Evolutionary conservation across 2,797 vertebrate species (phyloP).

Genomic region (Chaetodon trifasciatus): DNA sequence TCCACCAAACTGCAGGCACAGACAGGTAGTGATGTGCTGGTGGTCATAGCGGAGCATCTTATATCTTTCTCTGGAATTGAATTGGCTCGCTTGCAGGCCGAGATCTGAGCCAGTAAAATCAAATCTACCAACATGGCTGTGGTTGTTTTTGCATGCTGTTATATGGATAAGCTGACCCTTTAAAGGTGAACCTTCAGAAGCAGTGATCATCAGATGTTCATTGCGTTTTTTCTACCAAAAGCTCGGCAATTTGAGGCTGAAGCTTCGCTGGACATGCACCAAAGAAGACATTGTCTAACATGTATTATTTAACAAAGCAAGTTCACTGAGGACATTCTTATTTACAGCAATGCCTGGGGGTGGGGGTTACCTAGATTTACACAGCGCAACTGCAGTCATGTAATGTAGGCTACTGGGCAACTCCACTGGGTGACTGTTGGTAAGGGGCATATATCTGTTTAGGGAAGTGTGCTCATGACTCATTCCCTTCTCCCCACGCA

Average conservation of each 20-base stretch:
- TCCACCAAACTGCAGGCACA: too few species aligned
- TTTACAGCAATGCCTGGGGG: constrained; percentile 56
- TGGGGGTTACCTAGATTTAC: constrained; percentile 56
- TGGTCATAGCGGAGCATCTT: neutral
- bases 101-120: neutral
- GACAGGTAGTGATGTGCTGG: neutral
- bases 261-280: neutral
- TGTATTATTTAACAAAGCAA: constrained; percentile 60
- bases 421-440: constrained; percentile 1
- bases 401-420: constrained; percentile 14
- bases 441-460: constrained; percentile 26
- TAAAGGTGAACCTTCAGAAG: neutral
- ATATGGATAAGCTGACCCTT: neutral
- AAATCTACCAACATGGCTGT: neutral
- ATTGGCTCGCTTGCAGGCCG: neutral
- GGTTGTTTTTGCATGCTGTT: neutral
- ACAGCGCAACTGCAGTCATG: constrained; percentile 36
- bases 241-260: neutral
- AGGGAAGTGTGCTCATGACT: constrained; percentile 24
- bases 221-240: neutral
- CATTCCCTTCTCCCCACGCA: constrained; percentile 7
- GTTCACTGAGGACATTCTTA: constrained; percentile 52
- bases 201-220: neutral
- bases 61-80: too few species aligned
- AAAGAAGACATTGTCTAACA: constrained; percentile 24